Evolutionary conservation across 1,140 invertebrate genomes (phyloP), one percentile per base, ranked within the genome.

Genomic region (Ridgeia piscesae): DNA sequence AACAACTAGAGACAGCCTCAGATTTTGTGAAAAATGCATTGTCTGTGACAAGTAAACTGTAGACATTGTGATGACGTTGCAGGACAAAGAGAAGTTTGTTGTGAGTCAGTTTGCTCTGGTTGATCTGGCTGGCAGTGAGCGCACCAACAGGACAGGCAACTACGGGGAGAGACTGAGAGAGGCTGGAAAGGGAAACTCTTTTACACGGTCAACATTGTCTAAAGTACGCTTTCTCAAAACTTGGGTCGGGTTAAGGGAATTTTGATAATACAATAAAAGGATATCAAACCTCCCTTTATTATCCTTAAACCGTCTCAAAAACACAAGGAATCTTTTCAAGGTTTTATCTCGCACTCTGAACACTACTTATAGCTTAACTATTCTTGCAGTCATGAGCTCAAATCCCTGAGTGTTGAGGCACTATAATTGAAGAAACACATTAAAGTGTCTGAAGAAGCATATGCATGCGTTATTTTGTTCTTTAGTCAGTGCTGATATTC

Each of bases 81-180:
- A 96, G 94, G 95, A 96, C 91, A 92, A 94, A 88, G 93, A 94
- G 0, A 95, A 94, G 92, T 93, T 96, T 8, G 95, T 94, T 93
- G 93, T 96, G 0, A 96, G 95, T 95, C 98, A 99, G 95, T 95
- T 99, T 35, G 98, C 98, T 91, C 96, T 99, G 58, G 98, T 99
- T 48, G 99, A 99, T 97, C 97, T 99, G 94, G 99, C 99, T 91
- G 99, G 99, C 33, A 98, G 98, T 96, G 99, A 99, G 96, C 96
- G 99, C 92, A 98, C 97, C 21, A 97, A 97, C 94, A 96, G 98
- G 42, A 99, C 98, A 0, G 97, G 98, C 95, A 98, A 97, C 92
- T 96, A 95, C 33, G 98, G 98, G 0, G 97, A 98, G 94, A 95
- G 98, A 93, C 96, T 99, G 0, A 96, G 97, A 93, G 98, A 95